Base-by-base conservation (phyloP, 2,888 invertebrate genomes). In the Oscheius sp. region DNA sequence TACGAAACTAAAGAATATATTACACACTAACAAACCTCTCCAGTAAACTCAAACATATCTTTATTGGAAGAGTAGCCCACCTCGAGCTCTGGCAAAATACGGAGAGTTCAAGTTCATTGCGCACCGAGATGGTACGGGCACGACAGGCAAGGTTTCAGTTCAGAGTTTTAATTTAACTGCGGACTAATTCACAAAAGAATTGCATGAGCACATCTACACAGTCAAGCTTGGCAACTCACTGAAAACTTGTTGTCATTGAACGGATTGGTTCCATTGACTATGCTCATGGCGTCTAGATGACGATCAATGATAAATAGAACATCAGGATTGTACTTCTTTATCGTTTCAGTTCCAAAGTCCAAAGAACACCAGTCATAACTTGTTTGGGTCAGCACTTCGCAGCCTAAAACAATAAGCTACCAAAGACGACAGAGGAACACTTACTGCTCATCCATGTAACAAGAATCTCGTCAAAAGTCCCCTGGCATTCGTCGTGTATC, bases 211-310 rank as follows among this genome's bases (percentile, higher is more conserved):
- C 11, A n/a, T 35, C 3, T 35, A 2, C 10, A 9, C n/a, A 2
- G 3, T 29, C 3, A 11, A n/a, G n/a, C n/a, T 21, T 21, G 21
- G 21, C 21, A 21, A 21, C 37, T 53, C n/a, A 63, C 63, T 2
- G n/a, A 29, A 48, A 48, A 63, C 10, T 63, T n/a, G 29, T 32
- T 48, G 63, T 63, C 63, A n/a, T 63, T 48, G 63, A 63, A 63
- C 2, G 47, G 47, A n/a, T 7, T 63, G 10, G 63, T 63, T 47
- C 63, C 63, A n/a, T 63, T 48, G 10, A 10, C n/a, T 2, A 63
- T 11, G n/a, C 3, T 2, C 42, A 29, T 63, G 29, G 29, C 48
- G 10, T 47, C 48, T 11, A 48, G 13, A 4, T 63, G 47, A 21
- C 47, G 47, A 50, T 5, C 47, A 63, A 63, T 48, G 1, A 63